Evolutionary conservation across 1,140 invertebrate genomes (phyloP), one percentile per base, ranked within the genome.

Genomic region (Drosophila subobscura): DNA sequence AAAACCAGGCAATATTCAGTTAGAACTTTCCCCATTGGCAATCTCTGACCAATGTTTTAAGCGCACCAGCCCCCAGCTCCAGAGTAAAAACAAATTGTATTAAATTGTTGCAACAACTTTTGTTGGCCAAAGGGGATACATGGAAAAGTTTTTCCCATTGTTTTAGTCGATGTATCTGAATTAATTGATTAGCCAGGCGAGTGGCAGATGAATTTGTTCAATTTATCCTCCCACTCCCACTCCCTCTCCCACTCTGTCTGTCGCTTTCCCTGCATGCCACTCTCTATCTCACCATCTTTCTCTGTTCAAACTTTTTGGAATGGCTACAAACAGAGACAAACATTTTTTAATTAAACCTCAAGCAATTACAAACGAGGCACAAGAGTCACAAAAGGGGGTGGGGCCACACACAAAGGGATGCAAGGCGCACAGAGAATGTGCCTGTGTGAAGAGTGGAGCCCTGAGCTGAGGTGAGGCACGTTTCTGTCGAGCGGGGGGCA

Each of bases 271-370:
- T 37, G 37, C 50, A 16, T 52, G 29, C 29, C 8, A 33, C 10
- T 37, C 10, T 33, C 29, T 22, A 16, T 5, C 23, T 41, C 20
- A 2, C 25, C 22, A 4, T 10, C 23, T 42, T 10, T 12, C 27
- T 16, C 10, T 12, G 33, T 16, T 10, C 10, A 40, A 45, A 27
- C 7, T 47, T 37, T 25, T 14, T n/a, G 42, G 16, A 4, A 7
- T 29, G 44, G 33, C 53, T 42, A 49, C 56, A 74, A 61, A 55
- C 57, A 55, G 54, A 57, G 53, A 72, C 71, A 88, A 79, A 84
- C 70, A 83, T 83, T 89, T 86, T 88, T 89, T 88, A 88, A 88
- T 88, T 85, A 85, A 85, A 86, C 81, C 81, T 64, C 60, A 85
- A 85, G 81, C 81, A 86, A 85, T 86, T 89, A 89, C 78, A 78